A percentile compares a stretch with the other conserved stretches of the same genome.
Evolutionary conservation across 2,113 vertebrate genomes (phyloP).

Genomic region (Stigmatopora argus): DNA sequence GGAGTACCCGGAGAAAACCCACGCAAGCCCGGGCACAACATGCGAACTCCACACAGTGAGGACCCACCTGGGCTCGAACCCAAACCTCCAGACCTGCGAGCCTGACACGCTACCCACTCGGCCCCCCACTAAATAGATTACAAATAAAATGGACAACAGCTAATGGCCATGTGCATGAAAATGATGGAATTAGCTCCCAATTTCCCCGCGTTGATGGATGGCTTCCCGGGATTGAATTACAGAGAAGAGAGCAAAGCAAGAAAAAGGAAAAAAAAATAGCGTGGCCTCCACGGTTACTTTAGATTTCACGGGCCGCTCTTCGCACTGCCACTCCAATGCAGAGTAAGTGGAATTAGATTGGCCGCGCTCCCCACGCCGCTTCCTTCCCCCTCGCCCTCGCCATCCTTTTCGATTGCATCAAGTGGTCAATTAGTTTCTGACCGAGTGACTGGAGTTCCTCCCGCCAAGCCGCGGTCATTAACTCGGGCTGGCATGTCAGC

Average conservation of each 20-base stretch:
- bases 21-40: too few relatives aligned
- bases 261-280: slow-evolving; percentile 31
- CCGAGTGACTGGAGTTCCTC: slow-evolving; percentile 42
- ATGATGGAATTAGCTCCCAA: slow-evolving; percentile 63
- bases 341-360: slow-evolving; percentile 6
- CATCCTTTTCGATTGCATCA: slow-evolving; percentile 13
- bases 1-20: too few relatives aligned
- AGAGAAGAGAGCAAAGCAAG: neutral
- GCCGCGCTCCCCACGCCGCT: neutral
- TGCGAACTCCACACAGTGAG: too few relatives aligned
- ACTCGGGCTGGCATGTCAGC: slow-evolving; percentile 41
- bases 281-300: slow-evolving; percentile 24
- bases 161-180: slow-evolving; percentile 58
- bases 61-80: too few relatives aligned
- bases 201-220: slow-evolving; percentile 53
- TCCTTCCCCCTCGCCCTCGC: neutral
- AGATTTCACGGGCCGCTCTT: slow-evolving; percentile 24
- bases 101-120: too few relatives aligned
- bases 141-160: slow-evolving; percentile 56
- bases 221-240: slow-evolving; percentile 57
- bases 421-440: slow-evolving; percentile 44
- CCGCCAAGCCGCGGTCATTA: slow-evolving; percentile 51
- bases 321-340: slow-evolving; percentile 19
- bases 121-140: neutral
- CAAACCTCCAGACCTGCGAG: too few relatives aligned